Evolutionary conservation across 2,888 invertebrate species (phyloP).

Genomic region (Sisyra nigra): DNA sequence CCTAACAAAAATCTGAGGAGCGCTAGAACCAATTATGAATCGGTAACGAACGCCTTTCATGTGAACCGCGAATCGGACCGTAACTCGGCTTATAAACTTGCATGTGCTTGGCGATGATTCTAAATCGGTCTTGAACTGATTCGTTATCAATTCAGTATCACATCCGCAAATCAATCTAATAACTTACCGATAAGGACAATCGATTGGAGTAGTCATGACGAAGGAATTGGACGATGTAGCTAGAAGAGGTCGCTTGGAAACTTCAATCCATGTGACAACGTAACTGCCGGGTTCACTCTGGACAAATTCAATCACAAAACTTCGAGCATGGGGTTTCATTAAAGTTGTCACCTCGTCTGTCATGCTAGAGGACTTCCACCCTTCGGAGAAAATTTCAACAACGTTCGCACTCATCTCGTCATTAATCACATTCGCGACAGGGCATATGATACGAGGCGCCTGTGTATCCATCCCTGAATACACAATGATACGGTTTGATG

Average conservation of each 20-base stretch:
- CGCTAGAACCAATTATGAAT: too few relatives aligned
- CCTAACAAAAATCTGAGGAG: too few relatives aligned
- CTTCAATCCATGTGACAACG: slow-evolving; percentile 62
- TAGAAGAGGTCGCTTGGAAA: slow-evolving; percentile 47
- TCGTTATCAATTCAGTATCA: too few relatives aligned
- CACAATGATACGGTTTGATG: slow-evolving; percentile 53
- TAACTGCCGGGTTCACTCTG: slow-evolving; percentile 58
- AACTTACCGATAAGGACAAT: slow-evolving; percentile 54
- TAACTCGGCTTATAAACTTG: too few relatives aligned
- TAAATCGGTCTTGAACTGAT: too few relatives aligned
- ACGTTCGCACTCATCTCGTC: slow-evolving; percentile 20
- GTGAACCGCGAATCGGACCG: too few relatives aligned
- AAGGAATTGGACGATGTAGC: slow-evolving; percentile 30
- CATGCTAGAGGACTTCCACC: slow-evolving; percentile 38
- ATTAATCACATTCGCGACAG: slow-evolving; percentile 27
- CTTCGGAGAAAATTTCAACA: slow-evolving; percentile 56
- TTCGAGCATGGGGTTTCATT: slow-evolving; percentile 42
- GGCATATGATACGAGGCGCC: slow-evolving; percentile 48
- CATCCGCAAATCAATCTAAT: not conserved
- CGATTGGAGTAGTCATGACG: slow-evolving; percentile 38
- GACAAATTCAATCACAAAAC: slow-evolving; percentile 59
- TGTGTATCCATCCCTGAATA: slow-evolving; percentile 52
- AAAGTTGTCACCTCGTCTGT: slow-evolving; percentile 18
- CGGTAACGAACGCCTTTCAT: too few relatives aligned
- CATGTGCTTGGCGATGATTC: too few relatives aligned